A percentile compares a stretch with the other conserved stretches of the same genome.
Evolutionary conservation across 2,888 invertebrate genomes (phyloP).

Genomic region (Rhyacophila evoluta): DNA sequence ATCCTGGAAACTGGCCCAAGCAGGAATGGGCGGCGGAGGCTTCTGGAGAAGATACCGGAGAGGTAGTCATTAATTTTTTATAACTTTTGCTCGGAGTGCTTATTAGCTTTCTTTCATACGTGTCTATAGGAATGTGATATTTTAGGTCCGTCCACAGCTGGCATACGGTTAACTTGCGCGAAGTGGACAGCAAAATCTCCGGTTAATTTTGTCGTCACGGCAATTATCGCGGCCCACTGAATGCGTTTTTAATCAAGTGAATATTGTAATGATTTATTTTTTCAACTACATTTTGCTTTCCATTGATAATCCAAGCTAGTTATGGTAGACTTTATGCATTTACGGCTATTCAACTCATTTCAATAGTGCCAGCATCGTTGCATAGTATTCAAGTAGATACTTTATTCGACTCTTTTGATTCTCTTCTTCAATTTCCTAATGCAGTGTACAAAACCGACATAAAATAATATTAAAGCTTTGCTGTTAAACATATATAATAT

Average conservation of each 20-base stretch:
- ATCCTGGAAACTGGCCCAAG: conserved; percentile 60
- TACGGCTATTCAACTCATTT: background rate
- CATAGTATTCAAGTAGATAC: background rate
- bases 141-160: conserved; percentile 43
- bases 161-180: conserved; percentile 34
- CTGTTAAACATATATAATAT: too few relatives aligned
- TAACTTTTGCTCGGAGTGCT: background rate
- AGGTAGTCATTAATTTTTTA: conserved; percentile 59
- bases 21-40: conserved; percentile 63
- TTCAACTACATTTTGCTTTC: conserved; percentile 11
- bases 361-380: background rate
- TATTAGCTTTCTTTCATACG: background rate
- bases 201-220: background rate
- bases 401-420: too few relatives aligned
- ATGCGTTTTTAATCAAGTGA: background rate
- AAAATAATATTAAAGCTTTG: too few relatives aligned
- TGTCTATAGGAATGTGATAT: conserved; percentile 11
- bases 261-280: background rate
- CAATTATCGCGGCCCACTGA: conserved; percentile 31
- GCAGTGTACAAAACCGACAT: too few relatives aligned
- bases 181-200: background rate
- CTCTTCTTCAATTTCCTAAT: too few relatives aligned
- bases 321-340: background rate
- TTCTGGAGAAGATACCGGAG: conserved; percentile 67
- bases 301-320: background rate